phyloP scores from a whole-genome alignment of 1,140 invertebrate species.

The Bursaphelenchus mucronatus region DNA sequence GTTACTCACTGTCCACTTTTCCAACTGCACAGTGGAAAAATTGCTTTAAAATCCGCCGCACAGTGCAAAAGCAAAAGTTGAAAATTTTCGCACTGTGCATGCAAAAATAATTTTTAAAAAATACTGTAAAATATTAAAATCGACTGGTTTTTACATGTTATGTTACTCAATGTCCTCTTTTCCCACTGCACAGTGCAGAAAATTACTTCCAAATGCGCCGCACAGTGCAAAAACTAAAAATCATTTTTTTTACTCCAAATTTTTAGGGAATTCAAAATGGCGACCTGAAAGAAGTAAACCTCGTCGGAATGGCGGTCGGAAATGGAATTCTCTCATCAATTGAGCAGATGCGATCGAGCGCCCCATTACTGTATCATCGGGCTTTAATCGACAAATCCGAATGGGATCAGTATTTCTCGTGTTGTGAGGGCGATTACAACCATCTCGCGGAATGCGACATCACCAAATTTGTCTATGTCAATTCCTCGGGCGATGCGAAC shows the following conservation, averaged over 20 bases:
- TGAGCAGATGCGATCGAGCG: constrained; percentile 45
- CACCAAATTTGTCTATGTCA: constrained; percentile 39
- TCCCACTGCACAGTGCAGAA: too few species aligned
- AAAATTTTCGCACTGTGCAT: too few species aligned
- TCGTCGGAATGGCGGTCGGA: constrained; percentile 50
- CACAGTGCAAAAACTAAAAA: too few species aligned
- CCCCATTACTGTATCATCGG: constrained; percentile 47
- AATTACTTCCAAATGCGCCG: too few species aligned
- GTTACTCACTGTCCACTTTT: too few species aligned
- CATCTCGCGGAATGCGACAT: constrained; percentile 43
- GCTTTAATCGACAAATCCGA: constrained; percentile 47
- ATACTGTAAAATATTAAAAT: too few species aligned
- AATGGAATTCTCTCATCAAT: constrained; percentile 45
- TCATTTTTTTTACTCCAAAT: constrained; percentile 60
- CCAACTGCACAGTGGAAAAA: too few species aligned
- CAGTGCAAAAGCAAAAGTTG: too few species aligned
- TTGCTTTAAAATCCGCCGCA: too few species aligned
- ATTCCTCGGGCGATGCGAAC: constrained; percentile 18
- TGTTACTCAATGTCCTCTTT: too few species aligned
- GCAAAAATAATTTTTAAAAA: too few species aligned
- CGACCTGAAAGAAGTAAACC: constrained; percentile 37
- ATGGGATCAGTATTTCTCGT: constrained; percentile 35
- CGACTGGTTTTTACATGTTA: too few species aligned
- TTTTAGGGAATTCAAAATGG: constrained; percentile 45
- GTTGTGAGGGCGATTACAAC: constrained; percentile 36